These are phyloP conservation scores for Pteropus alecto DNA, from an alignment of 2,113 vertebrate species.

Conservation along the genomic window DNA sequence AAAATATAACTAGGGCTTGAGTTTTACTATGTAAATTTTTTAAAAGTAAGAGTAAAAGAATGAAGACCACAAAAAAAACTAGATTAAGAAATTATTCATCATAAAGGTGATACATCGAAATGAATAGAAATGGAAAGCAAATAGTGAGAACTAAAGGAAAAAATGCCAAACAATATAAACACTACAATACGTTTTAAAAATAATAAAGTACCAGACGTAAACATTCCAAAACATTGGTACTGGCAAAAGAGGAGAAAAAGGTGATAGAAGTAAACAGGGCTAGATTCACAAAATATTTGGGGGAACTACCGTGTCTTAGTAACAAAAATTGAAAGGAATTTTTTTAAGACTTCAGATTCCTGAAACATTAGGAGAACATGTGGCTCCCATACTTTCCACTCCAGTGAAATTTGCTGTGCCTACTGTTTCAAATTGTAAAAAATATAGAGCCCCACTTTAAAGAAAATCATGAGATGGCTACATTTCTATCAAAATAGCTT, in stretches of 20 bases:
- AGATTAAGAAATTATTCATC: not conserved
- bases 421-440: constrained; percentile 15
- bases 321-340: not conserved
- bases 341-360: not conserved
- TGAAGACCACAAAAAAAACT: not conserved
- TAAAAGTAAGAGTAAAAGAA: not conserved
- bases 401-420: not conserved
- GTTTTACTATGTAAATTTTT: not conserved
- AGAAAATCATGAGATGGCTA: constrained; percentile 25
- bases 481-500: constrained; percentile 53
- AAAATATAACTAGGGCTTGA: not conserved
- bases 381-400: not conserved
- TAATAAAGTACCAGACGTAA: not conserved
- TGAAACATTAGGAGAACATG: not conserved
- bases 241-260: not conserved
- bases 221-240: not conserved
- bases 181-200: not conserved
- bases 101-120: not conserved
- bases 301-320: not conserved
- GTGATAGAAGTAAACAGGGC: not conserved
- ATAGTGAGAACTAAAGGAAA: not conserved
- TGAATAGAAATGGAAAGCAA: not conserved
- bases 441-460: not conserved
- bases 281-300: not conserved
- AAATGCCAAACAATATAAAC: not conserved